Conservation (phyloP, 1,140 invertebrate species). For the Periplaneta americana region DNA sequence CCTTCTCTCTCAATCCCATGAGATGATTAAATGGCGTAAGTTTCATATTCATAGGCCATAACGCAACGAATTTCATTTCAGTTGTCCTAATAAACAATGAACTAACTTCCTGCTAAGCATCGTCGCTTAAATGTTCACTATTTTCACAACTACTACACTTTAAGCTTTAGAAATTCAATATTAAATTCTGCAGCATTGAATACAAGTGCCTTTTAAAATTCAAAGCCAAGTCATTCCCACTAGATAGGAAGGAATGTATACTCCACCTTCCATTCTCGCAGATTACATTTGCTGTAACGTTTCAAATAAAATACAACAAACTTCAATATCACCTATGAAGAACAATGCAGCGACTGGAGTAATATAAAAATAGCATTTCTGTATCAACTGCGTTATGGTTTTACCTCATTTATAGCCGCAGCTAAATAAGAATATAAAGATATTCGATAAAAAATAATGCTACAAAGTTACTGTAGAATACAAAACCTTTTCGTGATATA, state of each 20-base stretch:
- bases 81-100: not conserved
- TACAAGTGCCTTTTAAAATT: not conserved
- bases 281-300: no score
- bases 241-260: not conserved
- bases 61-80: not conserved
- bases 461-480: no score
- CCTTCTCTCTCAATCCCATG: not conserved
- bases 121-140: not conserved
- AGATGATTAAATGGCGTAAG: not conserved
- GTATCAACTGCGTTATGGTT: no score
- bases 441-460: no score
- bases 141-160: no score
- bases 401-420: no score
- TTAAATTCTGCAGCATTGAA: not conserved
- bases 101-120: not conserved
- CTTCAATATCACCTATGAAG: no score
- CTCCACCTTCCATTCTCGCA: not conserved
- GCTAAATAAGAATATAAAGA: no score
- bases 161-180: not conserved
- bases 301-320: no score
- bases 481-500: no score
- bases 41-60: not conserved
- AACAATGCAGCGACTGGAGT: no score
- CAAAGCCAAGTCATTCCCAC: not conserved
- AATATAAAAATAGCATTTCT: no score